Evolutionary conservation across 1,140 invertebrate genomes (phyloP).

Genomic region (Colletes latitarsis): DNA sequence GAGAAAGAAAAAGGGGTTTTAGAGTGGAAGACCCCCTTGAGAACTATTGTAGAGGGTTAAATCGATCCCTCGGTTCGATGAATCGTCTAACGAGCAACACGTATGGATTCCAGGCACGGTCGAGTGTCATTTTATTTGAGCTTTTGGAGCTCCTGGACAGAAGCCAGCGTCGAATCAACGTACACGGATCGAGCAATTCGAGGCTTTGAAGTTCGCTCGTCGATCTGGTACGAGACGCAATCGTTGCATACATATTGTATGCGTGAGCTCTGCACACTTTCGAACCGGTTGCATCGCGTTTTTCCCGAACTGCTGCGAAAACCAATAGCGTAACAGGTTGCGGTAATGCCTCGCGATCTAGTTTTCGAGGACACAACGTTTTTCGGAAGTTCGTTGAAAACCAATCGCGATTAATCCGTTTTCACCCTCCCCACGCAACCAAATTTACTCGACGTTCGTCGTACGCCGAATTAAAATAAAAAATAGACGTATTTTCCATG

Average conservation of each 20-base stretch:
- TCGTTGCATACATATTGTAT: background rate
- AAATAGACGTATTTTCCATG: too few relatives aligned
- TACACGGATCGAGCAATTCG: slow-evolving; percentile 4
- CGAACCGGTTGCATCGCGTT: slow-evolving; percentile 27
- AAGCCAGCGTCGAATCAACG: slow-evolving; percentile 47
- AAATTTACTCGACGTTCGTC: too few relatives aligned
- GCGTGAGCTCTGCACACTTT: slow-evolving; percentile 23
- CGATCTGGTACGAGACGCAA: background rate
- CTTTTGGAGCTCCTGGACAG: slow-evolving; percentile 31
- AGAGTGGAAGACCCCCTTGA: too few relatives aligned
- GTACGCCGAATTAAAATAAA: too few relatives aligned
- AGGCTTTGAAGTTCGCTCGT: slow-evolving; percentile 7
- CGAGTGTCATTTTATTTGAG: slow-evolving; percentile 46
- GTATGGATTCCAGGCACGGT: slow-evolving; percentile 5
- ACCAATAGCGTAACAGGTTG: slow-evolving; percentile 42
- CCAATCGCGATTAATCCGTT: background rate
- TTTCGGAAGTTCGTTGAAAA: background rate
- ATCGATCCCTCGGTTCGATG: background rate
- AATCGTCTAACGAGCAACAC: background rate
- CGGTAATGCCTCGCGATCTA: background rate
- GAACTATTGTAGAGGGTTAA: background rate
- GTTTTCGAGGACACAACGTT: background rate
- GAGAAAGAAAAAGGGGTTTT: too few relatives aligned
- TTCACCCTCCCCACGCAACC: background rate
- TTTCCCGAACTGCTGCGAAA: slow-evolving; percentile 42